phyloP scores from a whole-genome alignment of 2,113 vertebrate genomes.

The Chloebia gouldiae region DNA sequence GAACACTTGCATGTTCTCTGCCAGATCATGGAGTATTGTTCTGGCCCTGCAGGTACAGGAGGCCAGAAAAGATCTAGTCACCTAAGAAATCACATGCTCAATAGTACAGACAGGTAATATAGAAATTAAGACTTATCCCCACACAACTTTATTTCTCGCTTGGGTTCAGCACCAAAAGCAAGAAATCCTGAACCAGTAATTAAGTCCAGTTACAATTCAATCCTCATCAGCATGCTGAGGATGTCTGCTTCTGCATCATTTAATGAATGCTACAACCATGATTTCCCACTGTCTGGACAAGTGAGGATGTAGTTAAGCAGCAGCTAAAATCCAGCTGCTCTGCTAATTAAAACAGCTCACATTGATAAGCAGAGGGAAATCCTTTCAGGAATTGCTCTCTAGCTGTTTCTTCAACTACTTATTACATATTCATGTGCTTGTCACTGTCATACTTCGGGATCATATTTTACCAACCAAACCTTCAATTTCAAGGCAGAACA shows the following conservation, averaged over 20 bases:
- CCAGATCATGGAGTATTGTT: background rate
- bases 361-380: slow-evolving; percentile 3
- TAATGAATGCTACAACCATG: background rate
- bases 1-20: background rate
- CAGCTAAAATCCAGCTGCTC: slow-evolving; percentile 52
- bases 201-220: background rate
- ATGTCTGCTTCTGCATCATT: background rate
- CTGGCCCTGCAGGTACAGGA: background rate
- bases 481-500: slow-evolving; percentile 15
- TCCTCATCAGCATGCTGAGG: slow-evolving; percentile 22
- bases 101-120: background rate
- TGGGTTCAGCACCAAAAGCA: background rate
- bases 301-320: background rate
- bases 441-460: slow-evolving; percentile 23
- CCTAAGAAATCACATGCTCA: background rate
- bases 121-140: background rate
- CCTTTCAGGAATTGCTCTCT: slow-evolving; percentile 30
- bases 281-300: slow-evolving; percentile 17
- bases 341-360: slow-evolving; percentile 40
- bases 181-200: background rate
- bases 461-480: background rate
- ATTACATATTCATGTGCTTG: slow-evolving; percentile 34
- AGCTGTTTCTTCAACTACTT: slow-evolving; percentile 17
- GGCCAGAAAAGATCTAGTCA: background rate
- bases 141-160: background rate